phyloP scores from a whole-genome alignment of 2,888 invertebrate species.

The Uloborus plumipes region DNA sequence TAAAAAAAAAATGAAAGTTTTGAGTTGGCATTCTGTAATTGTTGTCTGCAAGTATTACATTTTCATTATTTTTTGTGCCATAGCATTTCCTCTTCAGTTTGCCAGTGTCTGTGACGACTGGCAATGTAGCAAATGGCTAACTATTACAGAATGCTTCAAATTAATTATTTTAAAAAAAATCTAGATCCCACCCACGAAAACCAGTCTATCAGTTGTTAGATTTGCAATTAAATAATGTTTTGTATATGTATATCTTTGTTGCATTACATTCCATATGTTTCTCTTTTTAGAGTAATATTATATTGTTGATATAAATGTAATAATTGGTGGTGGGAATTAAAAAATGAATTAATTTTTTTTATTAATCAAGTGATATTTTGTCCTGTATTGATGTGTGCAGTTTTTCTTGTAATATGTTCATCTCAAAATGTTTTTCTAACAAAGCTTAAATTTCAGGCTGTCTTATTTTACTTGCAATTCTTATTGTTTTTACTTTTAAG shows the following conservation, averaged over 20 bases:
- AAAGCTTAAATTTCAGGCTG: neutral
- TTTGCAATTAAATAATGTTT: constrained; percentile 52
- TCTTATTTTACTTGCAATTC: constrained; percentile 21
- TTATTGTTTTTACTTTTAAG: constrained; percentile 13
- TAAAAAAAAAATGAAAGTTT: constrained; percentile 49
- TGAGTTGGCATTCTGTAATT: constrained; percentile 54
- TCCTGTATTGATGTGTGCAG: constrained; percentile 19
- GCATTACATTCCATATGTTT: constrained; percentile 63
- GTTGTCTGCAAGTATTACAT: constrained; percentile 37
- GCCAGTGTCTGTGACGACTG: constrained; percentile 9
- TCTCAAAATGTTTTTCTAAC: constrained; percentile 9
- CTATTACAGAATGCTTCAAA: constrained; percentile 54
- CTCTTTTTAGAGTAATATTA: constrained; percentile 49
- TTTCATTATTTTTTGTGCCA: constrained; percentile 55
- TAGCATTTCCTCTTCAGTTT: constrained; percentile 46
- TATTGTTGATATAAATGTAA: constrained; percentile 51
- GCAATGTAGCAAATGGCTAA: constrained; percentile 27
- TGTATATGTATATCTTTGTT: constrained; percentile 59
- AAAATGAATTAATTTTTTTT: constrained; percentile 40
- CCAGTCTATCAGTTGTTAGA: constrained; percentile 54
- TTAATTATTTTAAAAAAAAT: constrained; percentile 13
- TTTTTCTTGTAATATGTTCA: constrained; percentile 16
- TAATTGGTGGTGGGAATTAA: constrained; percentile 56
- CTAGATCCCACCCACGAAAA: constrained; percentile 41
- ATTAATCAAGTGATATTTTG: constrained; percentile 64